Base-by-base conservation (phyloP, 2,113 vertebrate species). In the Clarias gariepinus region DNA sequence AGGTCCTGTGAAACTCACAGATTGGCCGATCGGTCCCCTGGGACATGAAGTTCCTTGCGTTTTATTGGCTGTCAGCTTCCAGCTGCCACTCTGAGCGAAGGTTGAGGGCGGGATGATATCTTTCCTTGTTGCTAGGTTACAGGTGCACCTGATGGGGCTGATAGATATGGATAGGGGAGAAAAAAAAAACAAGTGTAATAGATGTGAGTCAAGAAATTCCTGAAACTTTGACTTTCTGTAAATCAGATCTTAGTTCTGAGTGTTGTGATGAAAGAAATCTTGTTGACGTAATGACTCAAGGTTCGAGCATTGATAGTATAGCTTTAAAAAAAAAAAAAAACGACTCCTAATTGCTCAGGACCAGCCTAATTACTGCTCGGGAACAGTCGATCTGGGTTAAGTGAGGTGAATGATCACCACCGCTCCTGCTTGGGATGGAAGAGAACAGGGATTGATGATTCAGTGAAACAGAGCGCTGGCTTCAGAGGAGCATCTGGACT, bases 91-190 rank as follows among this genome's bases (percentile, higher is more conserved):
- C 90, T 84, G 87, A 15, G 88, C 91, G 93, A 93, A 94, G 94
- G 92, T 93, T 74, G 92, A 92, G 91, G 94, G 93, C 92, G 94
- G 94, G 90, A 92, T 94, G 91, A 92, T 83, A 25, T 89, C 91
- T 91, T 63, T 89, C 92, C 93, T 94, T 95, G 95, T 95, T 95
- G 95, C 95, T 95, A 95, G 95, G 95, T 94, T 95, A 95, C 94
- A 94, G 95, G 94, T 95, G 93, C 93, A 94, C 92, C 93, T 93
- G 92, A 94, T 94, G 93, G 93, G 93, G 92, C 91, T 91, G 92
- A 87, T 91, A 91, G 93, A 81, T 81, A 61, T 81, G 78, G 58
- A 81, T 25, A 12, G 28, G 55, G 78, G 21, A 10, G 10, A 55
- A n/a, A 33, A 90, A 68, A 90, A 83, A 87, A 58, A 81, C 82